Evolutionary conservation across 2,888 invertebrate genomes (phyloP), one percentile per base, ranked within the genome.

Genomic region (Penaeus monodon): DNA sequence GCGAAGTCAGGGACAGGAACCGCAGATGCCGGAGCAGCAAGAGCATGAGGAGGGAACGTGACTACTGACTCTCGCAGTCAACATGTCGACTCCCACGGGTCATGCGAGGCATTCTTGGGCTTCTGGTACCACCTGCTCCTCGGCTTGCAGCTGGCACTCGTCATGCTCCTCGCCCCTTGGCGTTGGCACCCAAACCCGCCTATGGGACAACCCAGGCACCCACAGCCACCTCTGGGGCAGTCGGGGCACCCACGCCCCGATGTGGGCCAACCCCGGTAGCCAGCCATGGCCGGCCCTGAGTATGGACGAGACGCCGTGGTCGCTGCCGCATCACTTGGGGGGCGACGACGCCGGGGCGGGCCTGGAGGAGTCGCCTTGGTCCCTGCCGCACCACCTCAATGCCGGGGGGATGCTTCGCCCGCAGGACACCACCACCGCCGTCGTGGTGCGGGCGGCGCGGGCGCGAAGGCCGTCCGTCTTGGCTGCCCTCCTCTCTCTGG

Each of bases 141-240:
- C 87, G 8, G 68, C 78, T 66, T 83, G 87, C 57, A 87, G 87
- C 44, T 87, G 87, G 87, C 87, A 87, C 83, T 87, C 87, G 10
- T 78, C 83, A 20, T 83, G 74, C 24, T 57, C 79, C 29, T 83
- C 87, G 0, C 80, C 77, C 17, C 70, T n/a, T 6, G 33, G 68
- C 7, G 68, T 22, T 17, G 65, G 24, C n/a, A 57, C 33, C 4
- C 76, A 57, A 38, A 44, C 49, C 74, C 80, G 57, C 38, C 70
- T n/a, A 7, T 68, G 68, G 22, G 68, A 24, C 8, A 44, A 22
- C n/a, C 57, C 33, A 10, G 66, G 57, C 63, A 44, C 49, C 80
- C 80, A 49, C 29, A 44, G 24, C 78, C 57, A 22, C 12, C 57
- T 57, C 63, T 44, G 38, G 44, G 78, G 24, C 22, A 20, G 1